These are phyloP conservation scores for Andrena bicolor DNA, from an alignment of 2,888 invertebrate species.

Conservation along the genomic window DNA sequence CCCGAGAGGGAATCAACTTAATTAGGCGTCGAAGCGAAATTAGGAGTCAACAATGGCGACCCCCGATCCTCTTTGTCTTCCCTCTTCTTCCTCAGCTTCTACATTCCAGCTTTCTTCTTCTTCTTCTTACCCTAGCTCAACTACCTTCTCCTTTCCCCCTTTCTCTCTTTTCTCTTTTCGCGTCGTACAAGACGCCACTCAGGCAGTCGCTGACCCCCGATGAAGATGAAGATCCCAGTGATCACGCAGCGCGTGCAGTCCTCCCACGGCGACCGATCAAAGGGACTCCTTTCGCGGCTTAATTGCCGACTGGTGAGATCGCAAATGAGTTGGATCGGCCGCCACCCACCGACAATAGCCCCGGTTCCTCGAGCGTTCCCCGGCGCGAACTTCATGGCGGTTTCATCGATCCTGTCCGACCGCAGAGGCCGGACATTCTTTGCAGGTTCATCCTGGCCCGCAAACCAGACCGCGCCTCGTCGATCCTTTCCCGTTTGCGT, in stretches of 20 bases:
- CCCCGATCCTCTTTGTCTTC: conserved; percentile 14
- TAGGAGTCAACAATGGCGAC: conserved; percentile 71
- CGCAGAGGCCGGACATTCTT: conserved; percentile 61
- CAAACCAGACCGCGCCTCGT: conserved; percentile 64
- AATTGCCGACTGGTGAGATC: background rate
- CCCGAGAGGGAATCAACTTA: conserved; percentile 67
- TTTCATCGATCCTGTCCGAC: conserved; percentile 59
- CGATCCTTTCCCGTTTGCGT: conserved; percentile 61
- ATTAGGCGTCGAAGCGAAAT: conserved; percentile 73
- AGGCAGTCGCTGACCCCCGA: too few species aligned
- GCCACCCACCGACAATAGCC: conserved; percentile 18
- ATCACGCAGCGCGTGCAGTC: too few species aligned
- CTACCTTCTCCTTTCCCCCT: too few species aligned
- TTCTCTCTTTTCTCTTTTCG: too few species aligned
- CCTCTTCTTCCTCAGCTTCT: background rate
- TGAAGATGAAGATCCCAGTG: too few species aligned
- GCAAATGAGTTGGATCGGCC: conserved; percentile 11
- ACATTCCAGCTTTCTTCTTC: too few species aligned
- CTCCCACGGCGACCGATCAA: too few species aligned
- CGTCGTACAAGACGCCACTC: too few species aligned
- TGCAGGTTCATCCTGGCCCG: conserved; percentile 65
- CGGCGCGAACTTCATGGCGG: conserved; percentile 41
- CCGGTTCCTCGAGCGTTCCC: conserved; percentile 46
- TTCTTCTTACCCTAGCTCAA: too few species aligned
- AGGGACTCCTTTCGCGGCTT: background rate